Conservation (phyloP, 1,140 invertebrate genomes). For the Chymomyza costata region DNA sequence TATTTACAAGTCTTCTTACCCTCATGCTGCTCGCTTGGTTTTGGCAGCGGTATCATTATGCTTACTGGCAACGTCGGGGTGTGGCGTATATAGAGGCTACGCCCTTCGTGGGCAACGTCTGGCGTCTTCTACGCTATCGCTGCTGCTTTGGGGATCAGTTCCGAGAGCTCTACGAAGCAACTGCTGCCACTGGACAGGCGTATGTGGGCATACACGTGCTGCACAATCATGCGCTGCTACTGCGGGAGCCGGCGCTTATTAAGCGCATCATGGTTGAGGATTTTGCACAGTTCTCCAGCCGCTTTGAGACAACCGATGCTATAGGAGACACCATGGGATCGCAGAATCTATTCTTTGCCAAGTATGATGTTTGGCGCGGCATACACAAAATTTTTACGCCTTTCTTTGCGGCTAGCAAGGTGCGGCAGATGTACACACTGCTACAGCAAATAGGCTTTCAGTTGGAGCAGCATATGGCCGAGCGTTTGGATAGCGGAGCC, state of each 20-base stretch:
- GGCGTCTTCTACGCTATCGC: conserved; percentile 34
- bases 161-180: conserved; percentile 32
- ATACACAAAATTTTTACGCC: conserved; percentile 62
- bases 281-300: conserved; percentile 66
- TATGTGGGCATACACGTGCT: conserved; percentile 75
- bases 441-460: conserved; percentile 50
- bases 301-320: conserved; percentile 56
- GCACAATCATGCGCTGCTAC: conserved; percentile 75
- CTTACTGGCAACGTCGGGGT: conserved; percentile 32
- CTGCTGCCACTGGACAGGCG: conserved; percentile 24
- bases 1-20: not conserved
- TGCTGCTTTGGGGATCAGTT: conserved; percentile 60
- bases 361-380: conserved; percentile 54
- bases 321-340: conserved; percentile 51
- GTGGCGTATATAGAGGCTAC: conserved; percentile 34
- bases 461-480: conserved; percentile 46
- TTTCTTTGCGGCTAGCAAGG: conserved; percentile 51
- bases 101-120: conserved; percentile 59
- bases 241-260: conserved; percentile 77
- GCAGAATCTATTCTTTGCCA: conserved; percentile 59
- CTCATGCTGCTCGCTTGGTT: conserved; percentile 25
- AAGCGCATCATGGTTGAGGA: conserved; percentile 77
- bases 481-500: conserved; percentile 3
- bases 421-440: conserved; percentile 55
- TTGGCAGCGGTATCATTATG: conserved; percentile 45